Percentiles rank a stretch among this genome's conserved stretches.
phyloP scores from a whole-genome alignment of 1,140 invertebrate species.

The Pomacea maculata region DNA sequence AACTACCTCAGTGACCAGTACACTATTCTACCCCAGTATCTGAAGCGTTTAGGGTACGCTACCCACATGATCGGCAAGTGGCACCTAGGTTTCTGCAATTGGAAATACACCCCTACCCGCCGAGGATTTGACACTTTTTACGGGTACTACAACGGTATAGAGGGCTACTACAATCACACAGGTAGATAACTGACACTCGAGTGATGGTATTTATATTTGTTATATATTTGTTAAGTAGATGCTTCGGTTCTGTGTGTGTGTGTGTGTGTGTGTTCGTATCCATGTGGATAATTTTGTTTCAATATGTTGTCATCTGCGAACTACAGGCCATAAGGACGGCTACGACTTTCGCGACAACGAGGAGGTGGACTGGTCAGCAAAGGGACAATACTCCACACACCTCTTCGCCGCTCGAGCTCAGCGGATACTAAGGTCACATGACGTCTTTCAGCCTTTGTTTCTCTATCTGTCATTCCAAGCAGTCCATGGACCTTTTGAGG shows the following conservation, averaged over 20 bases:
- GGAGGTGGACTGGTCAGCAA: background rate
- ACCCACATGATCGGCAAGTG: slow-evolving; percentile 64
- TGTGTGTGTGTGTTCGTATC: no score
- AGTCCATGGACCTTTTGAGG: background rate
- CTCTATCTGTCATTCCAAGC: background rate
- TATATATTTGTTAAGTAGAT: no score
- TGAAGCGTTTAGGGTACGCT: slow-evolving; percentile 51
- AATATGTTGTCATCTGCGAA: no score
- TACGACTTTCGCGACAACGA: slow-evolving; percentile 1
- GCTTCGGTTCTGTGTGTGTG: no score
- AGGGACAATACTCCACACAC: background rate
- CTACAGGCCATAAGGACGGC: no score
- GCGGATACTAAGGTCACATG: background rate
- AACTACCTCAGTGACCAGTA: slow-evolving; percentile 52
- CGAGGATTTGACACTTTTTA: slow-evolving; percentile 62
- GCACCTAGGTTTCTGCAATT: slow-evolving; percentile 63
- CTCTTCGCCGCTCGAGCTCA: background rate
- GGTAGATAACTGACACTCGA: slow-evolving; percentile 28
- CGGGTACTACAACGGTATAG: slow-evolving; percentile 58
- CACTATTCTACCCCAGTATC: slow-evolving; percentile 54
- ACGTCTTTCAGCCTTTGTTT: background rate
- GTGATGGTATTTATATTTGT: no score
- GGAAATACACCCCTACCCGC: slow-evolving; percentile 51
- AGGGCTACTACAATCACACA: slow-evolving; percentile 52
- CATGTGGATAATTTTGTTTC: no score